Percentiles rank a stretch among this genome's conserved stretches.
phyloP scores from a whole-genome alignment of 2,113 vertebrate genomes.

The Cavia porcellus region DNA sequence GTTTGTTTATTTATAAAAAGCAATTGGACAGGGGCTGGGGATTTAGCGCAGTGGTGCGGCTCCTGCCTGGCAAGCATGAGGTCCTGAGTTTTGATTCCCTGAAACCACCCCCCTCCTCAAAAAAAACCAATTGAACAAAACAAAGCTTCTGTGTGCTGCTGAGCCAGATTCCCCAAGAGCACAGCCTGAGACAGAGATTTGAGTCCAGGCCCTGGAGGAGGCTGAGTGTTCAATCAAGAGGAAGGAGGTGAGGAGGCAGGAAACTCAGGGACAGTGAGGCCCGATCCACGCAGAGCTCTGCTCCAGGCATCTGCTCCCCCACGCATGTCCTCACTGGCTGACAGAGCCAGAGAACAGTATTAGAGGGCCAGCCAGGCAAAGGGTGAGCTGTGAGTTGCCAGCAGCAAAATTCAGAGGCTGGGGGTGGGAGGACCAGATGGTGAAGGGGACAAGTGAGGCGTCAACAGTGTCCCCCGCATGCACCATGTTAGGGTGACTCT shows the following conservation, averaged over 20 bases:
- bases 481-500: neutral
- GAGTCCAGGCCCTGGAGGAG: rapidly evolving
- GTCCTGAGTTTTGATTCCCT: no score
- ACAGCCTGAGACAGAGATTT: neutral
- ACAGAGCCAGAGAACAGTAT: neutral
- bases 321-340: neutral
- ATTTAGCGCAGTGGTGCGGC: no score
- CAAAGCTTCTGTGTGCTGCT: neutral
- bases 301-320: neutral
- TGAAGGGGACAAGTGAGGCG: no score
- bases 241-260: neutral
- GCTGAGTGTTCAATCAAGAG: neutral
- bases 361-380: neutral
- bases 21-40: neutral
- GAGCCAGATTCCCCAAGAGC: neutral
- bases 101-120: no score
- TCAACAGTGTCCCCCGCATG: neutral
- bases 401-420: neutral
- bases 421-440: neutral
- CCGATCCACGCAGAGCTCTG: neutral
- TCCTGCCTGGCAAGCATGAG: no score
- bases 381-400: neutral
- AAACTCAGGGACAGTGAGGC: neutral
- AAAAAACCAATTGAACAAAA: neutral
- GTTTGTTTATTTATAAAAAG: constrained; percentile 40